These are phyloP conservation scores for Psilopsiagon aurifrons DNA, from an alignment of 2,113 vertebrate species.

Conservation along the genomic window DNA sequence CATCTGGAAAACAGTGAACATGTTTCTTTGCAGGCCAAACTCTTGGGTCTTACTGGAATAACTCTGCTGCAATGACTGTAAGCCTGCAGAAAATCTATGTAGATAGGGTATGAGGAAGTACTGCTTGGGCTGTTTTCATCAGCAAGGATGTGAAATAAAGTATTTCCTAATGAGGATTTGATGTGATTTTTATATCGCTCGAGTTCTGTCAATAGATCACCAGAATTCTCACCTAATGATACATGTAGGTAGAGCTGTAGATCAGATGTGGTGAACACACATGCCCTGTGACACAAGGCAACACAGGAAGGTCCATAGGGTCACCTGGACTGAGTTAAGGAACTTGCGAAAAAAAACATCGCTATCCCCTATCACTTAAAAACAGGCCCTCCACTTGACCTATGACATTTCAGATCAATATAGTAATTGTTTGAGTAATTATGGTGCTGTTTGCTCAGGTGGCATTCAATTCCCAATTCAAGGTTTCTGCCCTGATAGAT, in stretches of 20 bases:
- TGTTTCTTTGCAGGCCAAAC: neutral
- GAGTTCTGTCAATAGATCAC: neutral
- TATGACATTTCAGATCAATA: neutral
- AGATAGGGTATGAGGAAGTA: neutral
- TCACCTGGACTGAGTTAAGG: neutral
- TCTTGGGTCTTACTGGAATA: neutral
- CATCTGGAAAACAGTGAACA: neutral
- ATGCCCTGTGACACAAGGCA: neutral
- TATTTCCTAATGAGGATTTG: neutral
- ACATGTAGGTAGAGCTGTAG: neutral
- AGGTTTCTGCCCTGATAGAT: neutral
- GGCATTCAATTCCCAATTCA: neutral
- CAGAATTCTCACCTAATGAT: neutral
- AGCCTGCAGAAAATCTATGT: neutral
- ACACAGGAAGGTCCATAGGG: neutral
- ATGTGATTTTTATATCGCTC: neutral
- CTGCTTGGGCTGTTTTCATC: neutral
- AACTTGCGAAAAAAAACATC: neutral
- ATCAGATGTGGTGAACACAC: neutral
- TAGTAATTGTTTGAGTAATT: neutral
- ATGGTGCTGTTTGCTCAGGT: conserved; percentile 1
- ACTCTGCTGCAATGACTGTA: neutral
- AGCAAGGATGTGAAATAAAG: neutral
- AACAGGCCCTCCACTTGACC: neutral
- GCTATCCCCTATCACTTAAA: neutral